Base-by-base conservation (phyloP, 37 sponge, comb jelly and placozoan species). In the Chondrosia reniformis region DNA sequence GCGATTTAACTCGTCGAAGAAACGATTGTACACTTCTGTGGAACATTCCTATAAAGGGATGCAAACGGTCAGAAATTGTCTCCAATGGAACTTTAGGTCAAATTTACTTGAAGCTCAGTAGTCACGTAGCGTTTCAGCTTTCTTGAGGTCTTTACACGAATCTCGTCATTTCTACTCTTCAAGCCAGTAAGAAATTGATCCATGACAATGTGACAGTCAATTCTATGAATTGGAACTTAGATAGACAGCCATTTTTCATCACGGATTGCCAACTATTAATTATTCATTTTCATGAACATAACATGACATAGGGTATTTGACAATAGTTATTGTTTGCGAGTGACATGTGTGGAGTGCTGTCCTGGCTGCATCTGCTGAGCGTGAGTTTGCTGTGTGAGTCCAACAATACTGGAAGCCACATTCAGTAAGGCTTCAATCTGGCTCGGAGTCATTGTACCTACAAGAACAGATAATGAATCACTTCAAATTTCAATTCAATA, bases 61-160 rank as follows among this genome's bases (percentile, higher is more conserved):
- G n/a, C n/a, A n/a, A n/a, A n/a, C n/a, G n/a, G n/a, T n/a, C n/a
- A n/a, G n/a, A n/a, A n/a, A n/a, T n/a, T n/a, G n/a, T n/a, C n/a
- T n/a, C n/a, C n/a, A n/a, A n/a, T n/a, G n/a, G n/a, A n/a, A n/a
- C n/a, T n/a, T n/a, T n/a, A n/a, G n/a, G n/a, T n/a, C n/a, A n/a
- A n/a, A n/a, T n/a, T n/a, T n/a, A n/a, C n/a, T n/a, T n/a, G n/a
- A 52, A 93, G 71, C 74, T 93, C 94, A 0, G 94, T 93, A 24
- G 84, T 63, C 32, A 93, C 88, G 49, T 61, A 93, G 33, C 64
- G 77, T 76, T 89, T 86, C 34, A 93, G 80, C 42, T 93, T 77
- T 1, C 83, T 58, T 40, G 94, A 90, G 15, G 90, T 87, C 66
- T 45, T 79, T 63, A 82, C 55, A 4, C 94, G 77, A 4, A 64